Percentiles rank a stretch among this genome's conserved stretches.
Evolutionary conservation across 2,797 vertebrate species (phyloP).

Genomic region (Gouania willdenowi): DNA sequence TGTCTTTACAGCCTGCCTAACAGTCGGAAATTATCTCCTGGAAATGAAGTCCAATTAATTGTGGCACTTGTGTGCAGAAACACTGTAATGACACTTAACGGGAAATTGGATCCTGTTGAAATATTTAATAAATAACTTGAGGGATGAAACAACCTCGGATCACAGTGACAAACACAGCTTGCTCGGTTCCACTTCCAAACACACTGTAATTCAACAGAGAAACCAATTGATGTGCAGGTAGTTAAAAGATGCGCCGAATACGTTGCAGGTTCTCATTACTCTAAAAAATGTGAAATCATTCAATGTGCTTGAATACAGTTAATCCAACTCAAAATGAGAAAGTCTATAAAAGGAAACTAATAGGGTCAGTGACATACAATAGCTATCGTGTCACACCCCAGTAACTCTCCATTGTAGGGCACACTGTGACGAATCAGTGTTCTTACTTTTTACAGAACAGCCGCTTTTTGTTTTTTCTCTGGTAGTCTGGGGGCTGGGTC

Average conservation of each 20-base stretch:
- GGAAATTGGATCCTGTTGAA: constrained; percentile 74
- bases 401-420: constrained; percentile 49
- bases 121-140: constrained; percentile 63
- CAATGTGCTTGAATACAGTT: not conserved
- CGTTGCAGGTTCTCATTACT: no score
- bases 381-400: constrained; percentile 57
- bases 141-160: constrained; percentile 50
- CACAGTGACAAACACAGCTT: constrained; percentile 43
- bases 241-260: no score
- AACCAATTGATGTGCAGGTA: no score
- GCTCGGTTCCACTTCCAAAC: no score
- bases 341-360: constrained; percentile 53
- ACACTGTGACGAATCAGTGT: constrained; percentile 51
- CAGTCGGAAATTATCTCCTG: constrained; percentile 78
- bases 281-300: no score
- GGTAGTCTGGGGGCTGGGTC: constrained; percentile 36
- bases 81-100: constrained; percentile 72
- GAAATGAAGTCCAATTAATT: constrained; percentile 82
- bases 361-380: constrained; percentile 57
- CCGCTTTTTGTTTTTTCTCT: constrained; percentile 64
- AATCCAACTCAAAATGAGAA: constrained; percentile 26
- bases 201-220: no score
- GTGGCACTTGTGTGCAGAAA: constrained; percentile 72
- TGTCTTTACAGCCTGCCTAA: constrained; percentile 79
- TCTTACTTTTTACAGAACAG: constrained; percentile 53